Evolutionary conservation across 1,140 invertebrate species (phyloP).

Genomic region (Trachymyrmex cornetzi): DNA sequence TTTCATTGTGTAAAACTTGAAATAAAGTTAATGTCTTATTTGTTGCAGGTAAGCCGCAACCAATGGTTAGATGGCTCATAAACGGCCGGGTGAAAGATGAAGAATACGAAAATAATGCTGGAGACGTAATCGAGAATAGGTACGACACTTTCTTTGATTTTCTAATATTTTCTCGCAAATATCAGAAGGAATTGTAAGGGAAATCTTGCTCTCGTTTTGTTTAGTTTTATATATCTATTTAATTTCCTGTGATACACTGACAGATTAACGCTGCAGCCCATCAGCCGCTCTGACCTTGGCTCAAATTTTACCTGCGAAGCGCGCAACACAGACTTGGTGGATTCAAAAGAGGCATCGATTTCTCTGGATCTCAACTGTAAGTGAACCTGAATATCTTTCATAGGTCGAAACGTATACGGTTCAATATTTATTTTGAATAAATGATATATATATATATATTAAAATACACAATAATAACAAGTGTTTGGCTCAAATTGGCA

Average conservation of each 20-base stretch:
- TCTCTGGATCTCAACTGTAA: conserved; percentile 94
- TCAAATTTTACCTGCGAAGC: conserved; percentile 95
- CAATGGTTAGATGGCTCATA: conserved; percentile 89
- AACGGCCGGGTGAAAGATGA: conserved; percentile 93
- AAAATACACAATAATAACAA: no score
- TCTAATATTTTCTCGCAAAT: neutral
- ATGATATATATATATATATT: no score
- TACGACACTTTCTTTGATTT: conserved; percentile 44
- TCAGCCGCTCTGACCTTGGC: conserved; percentile 92
- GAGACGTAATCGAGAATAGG: conserved; percentile 94
- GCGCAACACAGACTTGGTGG: conserved; percentile 92
- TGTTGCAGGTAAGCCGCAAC: conserved; percentile 87
- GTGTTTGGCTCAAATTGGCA: no score
- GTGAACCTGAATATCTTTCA: conserved; percentile 83
- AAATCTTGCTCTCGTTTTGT: conserved; percentile 5
- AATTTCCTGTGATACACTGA: conserved; percentile 4
- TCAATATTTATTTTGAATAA: no score
- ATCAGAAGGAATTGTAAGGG: neutral
- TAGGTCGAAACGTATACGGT: no score
- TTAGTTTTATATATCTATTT: neutral
- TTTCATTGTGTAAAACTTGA: neutral
- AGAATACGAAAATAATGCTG: conserved; percentile 93
- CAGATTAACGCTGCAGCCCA: conserved; percentile 90
- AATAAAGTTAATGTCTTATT: conserved; percentile 28
- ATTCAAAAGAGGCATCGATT: conserved; percentile 91